phyloP scores from a whole-genome alignment of 2,888 invertebrate genomes.

The Ichneumon xanthorius region DNA sequence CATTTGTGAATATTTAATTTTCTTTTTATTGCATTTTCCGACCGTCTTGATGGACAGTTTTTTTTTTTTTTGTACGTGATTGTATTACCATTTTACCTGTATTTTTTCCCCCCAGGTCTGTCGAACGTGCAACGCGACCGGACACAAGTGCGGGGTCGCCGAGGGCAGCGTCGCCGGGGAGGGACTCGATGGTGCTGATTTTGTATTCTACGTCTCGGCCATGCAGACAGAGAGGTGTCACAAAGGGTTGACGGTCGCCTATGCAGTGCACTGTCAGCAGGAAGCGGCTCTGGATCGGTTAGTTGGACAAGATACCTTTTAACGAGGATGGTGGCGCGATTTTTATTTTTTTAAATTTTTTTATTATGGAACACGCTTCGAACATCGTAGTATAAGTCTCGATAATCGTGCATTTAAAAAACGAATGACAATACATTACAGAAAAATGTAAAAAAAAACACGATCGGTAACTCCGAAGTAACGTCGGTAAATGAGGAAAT shows the following conservation, averaged over 20 bases:
- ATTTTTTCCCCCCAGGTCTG: conserved; percentile 88
- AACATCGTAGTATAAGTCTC: no score
- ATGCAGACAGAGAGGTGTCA: conserved; percentile 97
- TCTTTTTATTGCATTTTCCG: not conserved
- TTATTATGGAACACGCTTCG: no score
- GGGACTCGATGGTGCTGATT: conserved; percentile 94
- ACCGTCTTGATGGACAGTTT: not conserved
- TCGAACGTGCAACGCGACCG: conserved; percentile 94
- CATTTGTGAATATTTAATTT: not conserved
- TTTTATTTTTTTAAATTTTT: not conserved
- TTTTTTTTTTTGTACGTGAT: not conserved
- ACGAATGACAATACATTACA: no score
- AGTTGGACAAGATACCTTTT: conserved; percentile 45
- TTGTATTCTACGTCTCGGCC: conserved; percentile 98
- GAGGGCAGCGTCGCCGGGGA: conserved; percentile 86
- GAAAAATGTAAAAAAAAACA: no score
- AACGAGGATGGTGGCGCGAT: not conserved
- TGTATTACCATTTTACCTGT: not conserved
- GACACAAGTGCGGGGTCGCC: conserved; percentile 91
- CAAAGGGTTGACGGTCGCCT: conserved; percentile 96
- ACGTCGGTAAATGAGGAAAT: no score
- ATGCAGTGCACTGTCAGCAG: conserved; percentile 99
- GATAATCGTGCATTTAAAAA: no score
- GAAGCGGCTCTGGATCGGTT: conserved; percentile 96
- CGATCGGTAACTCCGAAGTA: no score